A percentile compares a stretch with the other conserved stretches of the same genome.
phyloP scores from a whole-genome alignment of 2,888 invertebrate genomes.

The Blomia tropicalis region DNA sequence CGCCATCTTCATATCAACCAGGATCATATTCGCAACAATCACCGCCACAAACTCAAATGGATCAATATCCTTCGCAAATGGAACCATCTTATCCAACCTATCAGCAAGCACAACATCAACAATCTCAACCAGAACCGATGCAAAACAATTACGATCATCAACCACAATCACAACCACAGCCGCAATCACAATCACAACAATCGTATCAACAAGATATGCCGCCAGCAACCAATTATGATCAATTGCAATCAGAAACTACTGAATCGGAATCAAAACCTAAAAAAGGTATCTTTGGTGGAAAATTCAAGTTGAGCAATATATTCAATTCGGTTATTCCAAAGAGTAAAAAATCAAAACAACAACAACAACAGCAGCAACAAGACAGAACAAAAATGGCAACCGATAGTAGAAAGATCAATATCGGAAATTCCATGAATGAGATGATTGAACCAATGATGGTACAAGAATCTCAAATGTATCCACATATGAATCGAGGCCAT shows the following conservation, averaged over 20 bases:
- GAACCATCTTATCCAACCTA: background rate
- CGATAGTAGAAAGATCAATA: background rate
- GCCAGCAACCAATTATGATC: background rate
- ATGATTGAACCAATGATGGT: background rate
- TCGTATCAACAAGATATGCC: background rate
- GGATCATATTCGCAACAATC: background rate
- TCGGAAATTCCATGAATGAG: background rate
- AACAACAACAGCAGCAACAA: background rate
- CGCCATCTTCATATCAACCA: background rate
- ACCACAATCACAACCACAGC: background rate
- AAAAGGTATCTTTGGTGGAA: background rate
- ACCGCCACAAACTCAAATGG: background rate
- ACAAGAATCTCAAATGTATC: constrained; percentile 15
- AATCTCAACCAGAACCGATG: background rate
- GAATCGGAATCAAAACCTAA: background rate
- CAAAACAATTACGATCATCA: too few relatives aligned
- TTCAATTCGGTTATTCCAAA: constrained; percentile 5
- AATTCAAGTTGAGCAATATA: constrained; percentile 5
- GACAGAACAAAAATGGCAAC: background rate
- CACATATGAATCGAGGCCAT: background rate
- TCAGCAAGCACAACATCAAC: background rate
- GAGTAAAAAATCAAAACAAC: background rate
- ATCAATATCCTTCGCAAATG: background rate
- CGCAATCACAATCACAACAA: background rate
- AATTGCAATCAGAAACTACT: background rate